A percentile compares a stretch with the other conserved stretches of the same genome.
These are phyloP conservation scores for Augochlora pura DNA, from an alignment of 1,140 invertebrate species.

Conservation along the genomic window DNA sequence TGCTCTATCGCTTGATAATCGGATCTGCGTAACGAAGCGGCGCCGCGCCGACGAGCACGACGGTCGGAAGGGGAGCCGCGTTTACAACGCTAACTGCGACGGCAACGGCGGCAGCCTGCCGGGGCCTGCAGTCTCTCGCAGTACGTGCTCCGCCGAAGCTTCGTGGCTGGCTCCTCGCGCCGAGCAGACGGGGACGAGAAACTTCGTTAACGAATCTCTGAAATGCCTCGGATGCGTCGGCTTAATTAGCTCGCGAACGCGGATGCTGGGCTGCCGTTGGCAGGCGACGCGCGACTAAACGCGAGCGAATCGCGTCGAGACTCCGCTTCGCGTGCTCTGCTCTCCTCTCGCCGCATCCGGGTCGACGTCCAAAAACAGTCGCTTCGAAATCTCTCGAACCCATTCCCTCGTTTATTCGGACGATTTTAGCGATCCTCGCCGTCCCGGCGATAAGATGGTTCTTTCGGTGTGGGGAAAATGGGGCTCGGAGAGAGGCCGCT, in stretches of 20 bases:
- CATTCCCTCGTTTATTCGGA: too few relatives aligned
- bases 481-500: too few relatives aligned
- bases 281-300: background rate
- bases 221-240: slow-evolving; percentile 23
- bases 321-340: too few relatives aligned
- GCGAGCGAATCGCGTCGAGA: too few relatives aligned
- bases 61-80: background rate
- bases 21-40: slow-evolving; percentile 20
- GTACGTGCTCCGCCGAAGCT: slow-evolving; percentile 20
- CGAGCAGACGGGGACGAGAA: slow-evolving; percentile 1
- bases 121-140: background rate
- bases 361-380: too few relatives aligned
- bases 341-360: too few relatives aligned
- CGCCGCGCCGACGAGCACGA: background rate
- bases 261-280: slow-evolving; percentile 3
- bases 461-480: too few relatives aligned
- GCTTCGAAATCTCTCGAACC: too few relatives aligned
- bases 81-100: background rate
- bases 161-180: background rate
- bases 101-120: background rate
- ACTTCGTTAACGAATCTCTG: slow-evolving; percentile 42
- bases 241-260: slow-evolving; percentile 39
- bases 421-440: too few relatives aligned
- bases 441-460: too few relatives aligned
- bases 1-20: background rate